These are phyloP conservation scores for Acleris laterana DNA, from an alignment of 2,888 invertebrate genomes.

Conservation along the genomic window DNA sequence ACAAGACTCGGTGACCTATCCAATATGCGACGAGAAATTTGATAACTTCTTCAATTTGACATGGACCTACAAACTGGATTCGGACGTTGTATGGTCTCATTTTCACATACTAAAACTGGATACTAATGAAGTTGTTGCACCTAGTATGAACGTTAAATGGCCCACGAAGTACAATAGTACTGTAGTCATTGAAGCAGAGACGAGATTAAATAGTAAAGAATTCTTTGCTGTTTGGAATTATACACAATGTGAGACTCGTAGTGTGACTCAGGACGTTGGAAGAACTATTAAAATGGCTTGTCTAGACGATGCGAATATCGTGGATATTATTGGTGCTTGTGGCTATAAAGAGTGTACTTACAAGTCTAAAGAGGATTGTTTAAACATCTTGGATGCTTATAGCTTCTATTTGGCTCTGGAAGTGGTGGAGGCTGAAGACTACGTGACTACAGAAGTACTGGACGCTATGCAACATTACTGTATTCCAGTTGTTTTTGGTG, in stretches of 20 bases:
- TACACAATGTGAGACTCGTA: not conserved
- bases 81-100: conserved; percentile 11
- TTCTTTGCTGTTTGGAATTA: conserved; percentile 3
- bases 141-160: conserved; percentile 16
- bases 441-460: conserved; percentile 1
- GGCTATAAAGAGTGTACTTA: not conserved
- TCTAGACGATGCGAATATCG: not conserved
- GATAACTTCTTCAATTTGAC: conserved; percentile 10
- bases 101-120: conserved; percentile 7
- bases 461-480: conserved; percentile 15
- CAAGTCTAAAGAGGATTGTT: not conserved
- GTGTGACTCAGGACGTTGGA: not conserved
- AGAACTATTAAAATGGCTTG: not conserved
- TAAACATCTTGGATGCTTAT: not conserved
- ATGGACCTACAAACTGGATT: conserved; percentile 7
- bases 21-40: not conserved
- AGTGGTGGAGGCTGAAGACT: not conserved
- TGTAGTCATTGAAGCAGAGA: not conserved
- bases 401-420: conserved; percentile 10
- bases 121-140: not conserved
- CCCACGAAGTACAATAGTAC: not conserved
- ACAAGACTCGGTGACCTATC: not conserved
- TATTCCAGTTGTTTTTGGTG: conserved; percentile 26
- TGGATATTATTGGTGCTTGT: conserved; percentile 1
- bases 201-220: not conserved